Evolutionary conservation across 2,797 vertebrate genomes (phyloP), one percentile per base, ranked within the genome.

Genomic region (Manis crassicaudata): DNA sequence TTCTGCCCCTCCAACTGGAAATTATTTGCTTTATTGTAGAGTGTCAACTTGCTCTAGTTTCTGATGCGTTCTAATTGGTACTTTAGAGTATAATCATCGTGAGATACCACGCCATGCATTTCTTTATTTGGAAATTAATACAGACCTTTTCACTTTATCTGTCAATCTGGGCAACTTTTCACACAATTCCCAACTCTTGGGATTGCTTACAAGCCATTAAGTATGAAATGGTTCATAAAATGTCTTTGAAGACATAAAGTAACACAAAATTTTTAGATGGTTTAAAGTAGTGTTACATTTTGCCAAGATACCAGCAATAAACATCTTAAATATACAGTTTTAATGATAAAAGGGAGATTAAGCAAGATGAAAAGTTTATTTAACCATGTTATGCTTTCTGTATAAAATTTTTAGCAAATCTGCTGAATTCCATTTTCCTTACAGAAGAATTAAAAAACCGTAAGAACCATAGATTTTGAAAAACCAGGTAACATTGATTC

Each of bases 21-120:
- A 99, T 99, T 99, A 99, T 99, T 99, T 99, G 99, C 99, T 99
- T 99, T 99, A 99, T 99, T 99, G 99, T 99, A 99, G 99, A 99
- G 99, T 99, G 99, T 99, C 99, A 99, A 99, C 99, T 99, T 98
- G 99, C 99, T 99, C 99, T 99, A 99, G 99, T 99, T 99, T 99
- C 99, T 99, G 99, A 99, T 98, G 98, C 96, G 95, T 98, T 99
- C 98, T 99, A 99, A 99, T 99, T 99, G 99, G 99, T 99, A 99
- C 99, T 99, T 99, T 99, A 98, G 99, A 99, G 99, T 99, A 99
- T 99, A 99, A 99, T 99, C 99, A 99, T 98, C 98, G 99, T 99
- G 98, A 99, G 99, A 99, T 98, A 99, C 99, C 98, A 99, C 98
- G 99, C 98, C 97, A 98, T 99, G 99, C 99, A 98, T 98, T 99